phyloP scores from a whole-genome alignment of 2,113 vertebrate species.

The Mungos mungo region DNA sequence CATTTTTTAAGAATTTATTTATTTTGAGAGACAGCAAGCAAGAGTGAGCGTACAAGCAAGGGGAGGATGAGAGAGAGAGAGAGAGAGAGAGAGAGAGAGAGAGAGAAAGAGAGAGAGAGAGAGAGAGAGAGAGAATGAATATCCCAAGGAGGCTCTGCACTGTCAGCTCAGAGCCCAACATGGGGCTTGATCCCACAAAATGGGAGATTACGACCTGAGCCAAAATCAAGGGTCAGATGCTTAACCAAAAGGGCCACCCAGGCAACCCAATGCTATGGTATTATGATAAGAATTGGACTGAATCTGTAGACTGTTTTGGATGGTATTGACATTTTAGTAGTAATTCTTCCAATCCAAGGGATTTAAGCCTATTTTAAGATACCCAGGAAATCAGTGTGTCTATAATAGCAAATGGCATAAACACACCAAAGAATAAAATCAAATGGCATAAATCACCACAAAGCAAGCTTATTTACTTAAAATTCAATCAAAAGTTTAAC shows the following conservation, averaged over 20 bases:
- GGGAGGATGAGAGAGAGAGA: too few relatives aligned
- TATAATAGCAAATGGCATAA: constrained; percentile 22
- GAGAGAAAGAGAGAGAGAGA: too few relatives aligned
- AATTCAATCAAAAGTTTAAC: constrained; percentile 24
- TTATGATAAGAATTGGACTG: background rate
- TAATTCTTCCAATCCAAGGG: background rate
- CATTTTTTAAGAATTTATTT: background rate
- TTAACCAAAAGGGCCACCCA: too few relatives aligned
- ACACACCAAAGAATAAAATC: background rate
- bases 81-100: too few relatives aligned
- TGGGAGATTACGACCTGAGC: too few relatives aligned
- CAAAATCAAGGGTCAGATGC: too few relatives aligned
- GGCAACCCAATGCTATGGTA: background rate
- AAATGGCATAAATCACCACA: background rate
- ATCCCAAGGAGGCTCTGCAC: too few relatives aligned
- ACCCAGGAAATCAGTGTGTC: background rate
- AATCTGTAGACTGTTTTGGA: background rate
- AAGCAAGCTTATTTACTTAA: constrained; percentile 43
- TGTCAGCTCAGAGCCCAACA: too few relatives aligned
- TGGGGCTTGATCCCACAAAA: too few relatives aligned
- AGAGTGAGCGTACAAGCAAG: too few relatives aligned
- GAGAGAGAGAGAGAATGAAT: too few relatives aligned
- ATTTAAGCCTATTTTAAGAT: constrained; percentile 35
- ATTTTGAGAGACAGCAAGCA: too few relatives aligned
- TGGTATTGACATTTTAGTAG: background rate